Conservation (phyloP, 2,113 vertebrate genomes). For the Percina caprodes region DNA sequence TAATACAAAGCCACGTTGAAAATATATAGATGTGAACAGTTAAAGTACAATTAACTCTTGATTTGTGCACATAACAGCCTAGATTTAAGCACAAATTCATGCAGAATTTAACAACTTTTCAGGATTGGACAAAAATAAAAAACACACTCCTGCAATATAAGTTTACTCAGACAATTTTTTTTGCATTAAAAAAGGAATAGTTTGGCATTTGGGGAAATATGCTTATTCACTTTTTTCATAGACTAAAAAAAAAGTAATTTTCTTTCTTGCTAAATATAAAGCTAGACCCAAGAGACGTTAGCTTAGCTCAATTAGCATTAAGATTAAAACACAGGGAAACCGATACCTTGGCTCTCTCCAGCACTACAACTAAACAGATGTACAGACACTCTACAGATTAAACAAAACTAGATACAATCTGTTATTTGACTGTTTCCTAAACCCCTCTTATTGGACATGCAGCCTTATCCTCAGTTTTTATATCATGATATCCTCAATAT, state of each 20-base stretch:
- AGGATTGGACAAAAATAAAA: background rate
- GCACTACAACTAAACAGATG: too few relatives aligned
- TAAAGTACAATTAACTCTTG: constrained; percentile 43
- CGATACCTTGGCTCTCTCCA: background rate
- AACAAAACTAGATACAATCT: background rate
- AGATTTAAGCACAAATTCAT: background rate
- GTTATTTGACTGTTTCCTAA: background rate
- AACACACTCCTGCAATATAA: background rate
- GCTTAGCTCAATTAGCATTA: background rate
- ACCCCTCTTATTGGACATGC: background rate
- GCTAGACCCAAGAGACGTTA: background rate
- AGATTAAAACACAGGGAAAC: background rate
- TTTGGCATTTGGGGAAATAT: background rate
- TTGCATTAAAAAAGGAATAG: background rate
- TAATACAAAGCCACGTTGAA: constrained; percentile 26
- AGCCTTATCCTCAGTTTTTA: background rate
- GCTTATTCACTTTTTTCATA: background rate
- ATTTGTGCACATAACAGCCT: constrained; percentile 4
- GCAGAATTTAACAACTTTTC: background rate
- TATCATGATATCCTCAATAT: background rate
- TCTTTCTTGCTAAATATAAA: background rate
- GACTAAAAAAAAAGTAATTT: too few relatives aligned
- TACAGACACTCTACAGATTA: background rate
- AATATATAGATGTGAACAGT: constrained; percentile 31
- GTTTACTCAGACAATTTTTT: background rate